Evolutionary conservation across 1,140 invertebrate genomes (phyloP), one percentile per base, ranked within the genome.

Genomic region (Hylaeus volcanicus): DNA sequence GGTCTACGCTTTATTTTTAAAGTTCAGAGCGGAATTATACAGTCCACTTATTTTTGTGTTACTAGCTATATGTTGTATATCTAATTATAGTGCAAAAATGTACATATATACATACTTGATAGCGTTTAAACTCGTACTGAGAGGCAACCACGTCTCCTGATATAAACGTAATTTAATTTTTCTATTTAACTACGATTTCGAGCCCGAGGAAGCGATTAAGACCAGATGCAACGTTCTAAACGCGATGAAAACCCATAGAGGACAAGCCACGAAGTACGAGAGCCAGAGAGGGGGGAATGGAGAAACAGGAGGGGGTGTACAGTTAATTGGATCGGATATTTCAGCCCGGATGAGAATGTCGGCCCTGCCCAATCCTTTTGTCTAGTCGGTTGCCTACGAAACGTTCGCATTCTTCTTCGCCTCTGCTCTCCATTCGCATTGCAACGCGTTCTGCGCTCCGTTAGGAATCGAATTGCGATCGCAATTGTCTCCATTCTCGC

Each of bases 251-350:
- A 69, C 39, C 55, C 26, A 51, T 39, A 64, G 56, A 43, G 55
- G 71, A 63, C 37, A 70, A 41, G 60, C n/a, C 56, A 58, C 12
- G 39, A 6, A 55, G 48, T 70, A 37, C 45, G 45, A 48, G 64
- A 71, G 41, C 69, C n/a, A 9, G 14, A 55, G 48, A 45, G 26
- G 12, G 8, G n/a, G 41, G 26, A 14, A 74, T 39, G 12, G 74
- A 58, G 48, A 39, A 61, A 26, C n/a, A 6, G 60, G 39, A 8
- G 58, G 73, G 53, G 65, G 61, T 71, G 73, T 74, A 69, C 66
- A 61, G 81, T 88, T 86, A 87, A 86, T 83, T 82, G 85, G 75
- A 85, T 88, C 81, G 75, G 79, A 81, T 76, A 88, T 87, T 89
- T 88, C 78, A 86, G 81, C 69, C 72, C 69, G 75, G 82, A 72